Evolutionary conservation across 2,113 vertebrate species (phyloP).

Genomic region (Himantopus leucocephalus): DNA sequence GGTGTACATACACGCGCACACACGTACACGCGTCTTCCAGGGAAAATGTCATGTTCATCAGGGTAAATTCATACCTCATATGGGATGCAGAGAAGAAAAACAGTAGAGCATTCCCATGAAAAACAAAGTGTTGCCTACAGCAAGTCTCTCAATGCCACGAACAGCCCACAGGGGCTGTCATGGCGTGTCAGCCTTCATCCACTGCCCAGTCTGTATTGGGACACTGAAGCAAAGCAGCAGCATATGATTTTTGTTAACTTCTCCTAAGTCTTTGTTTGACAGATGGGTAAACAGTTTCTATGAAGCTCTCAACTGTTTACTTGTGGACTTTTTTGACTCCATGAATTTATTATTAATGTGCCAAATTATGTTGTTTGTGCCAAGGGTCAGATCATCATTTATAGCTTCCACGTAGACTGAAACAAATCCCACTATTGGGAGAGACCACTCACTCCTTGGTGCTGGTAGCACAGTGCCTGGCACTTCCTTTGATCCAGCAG

Average conservation of each 20-base stretch:
- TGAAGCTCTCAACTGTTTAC: conserved; percentile 32
- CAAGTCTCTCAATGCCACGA: background rate
- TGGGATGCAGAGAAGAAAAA: background rate
- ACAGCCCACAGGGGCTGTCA: background rate
- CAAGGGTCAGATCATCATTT: conserved; percentile 36
- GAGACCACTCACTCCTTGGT: background rate
- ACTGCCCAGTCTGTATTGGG: background rate
- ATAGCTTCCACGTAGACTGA: conserved; percentile 20
- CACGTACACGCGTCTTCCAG: accelerated
- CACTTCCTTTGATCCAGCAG: conserved; percentile 54
- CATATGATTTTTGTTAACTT: background rate
- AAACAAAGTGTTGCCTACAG: background rate
- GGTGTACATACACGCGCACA: background rate
- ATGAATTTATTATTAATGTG: conserved; percentile 49
- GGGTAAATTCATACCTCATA: background rate
- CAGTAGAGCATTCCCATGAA: background rate
- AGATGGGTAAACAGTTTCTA: background rate
- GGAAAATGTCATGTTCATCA: background rate
- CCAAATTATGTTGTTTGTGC: conserved; percentile 6
- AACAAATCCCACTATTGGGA: conserved; percentile 46
- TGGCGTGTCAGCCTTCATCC: background rate
- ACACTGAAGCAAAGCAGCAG: background rate
- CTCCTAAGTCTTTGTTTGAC: background rate
- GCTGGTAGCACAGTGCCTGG: background rate
- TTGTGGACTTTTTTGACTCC: conserved; percentile 6